Conservation (phyloP, 2,113 vertebrate genomes). For the Merops nubicus region DNA sequence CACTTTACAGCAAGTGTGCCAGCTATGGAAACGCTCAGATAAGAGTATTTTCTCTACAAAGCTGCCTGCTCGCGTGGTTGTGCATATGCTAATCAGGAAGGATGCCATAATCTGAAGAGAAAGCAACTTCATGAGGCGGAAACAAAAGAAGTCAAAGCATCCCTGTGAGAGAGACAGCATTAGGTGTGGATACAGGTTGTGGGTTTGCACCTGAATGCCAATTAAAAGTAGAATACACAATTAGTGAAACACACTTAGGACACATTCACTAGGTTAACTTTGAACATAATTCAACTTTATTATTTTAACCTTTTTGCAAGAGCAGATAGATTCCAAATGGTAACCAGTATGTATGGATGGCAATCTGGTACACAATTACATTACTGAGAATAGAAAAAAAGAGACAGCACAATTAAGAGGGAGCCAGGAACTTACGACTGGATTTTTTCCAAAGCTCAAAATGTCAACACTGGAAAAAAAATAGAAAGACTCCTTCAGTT, state of each 20-base stretch:
- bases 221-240: background rate
- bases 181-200: background rate
- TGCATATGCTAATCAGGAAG: background rate
- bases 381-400: background rate
- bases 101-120: background rate
- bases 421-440: background rate
- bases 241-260: background rate
- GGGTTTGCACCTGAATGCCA: background rate
- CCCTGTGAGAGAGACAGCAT: background rate
- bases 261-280: background rate
- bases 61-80: background rate
- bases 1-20: background rate
- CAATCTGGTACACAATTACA: background rate
- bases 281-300: background rate
- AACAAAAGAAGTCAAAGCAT: conserved; percentile 4
- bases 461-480: background rate
- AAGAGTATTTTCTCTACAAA: background rate
- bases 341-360: background rate
- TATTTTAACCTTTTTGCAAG: background rate
- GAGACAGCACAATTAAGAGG: background rate
- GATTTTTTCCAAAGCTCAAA: background rate
- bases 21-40: background rate
- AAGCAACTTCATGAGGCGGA: background rate
- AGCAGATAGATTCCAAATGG: background rate
- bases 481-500: background rate